These are phyloP conservation scores for Pseudobourletiella spinata DNA, from an alignment of 1,140 invertebrate genomes.

Conservation along the genomic window DNA sequence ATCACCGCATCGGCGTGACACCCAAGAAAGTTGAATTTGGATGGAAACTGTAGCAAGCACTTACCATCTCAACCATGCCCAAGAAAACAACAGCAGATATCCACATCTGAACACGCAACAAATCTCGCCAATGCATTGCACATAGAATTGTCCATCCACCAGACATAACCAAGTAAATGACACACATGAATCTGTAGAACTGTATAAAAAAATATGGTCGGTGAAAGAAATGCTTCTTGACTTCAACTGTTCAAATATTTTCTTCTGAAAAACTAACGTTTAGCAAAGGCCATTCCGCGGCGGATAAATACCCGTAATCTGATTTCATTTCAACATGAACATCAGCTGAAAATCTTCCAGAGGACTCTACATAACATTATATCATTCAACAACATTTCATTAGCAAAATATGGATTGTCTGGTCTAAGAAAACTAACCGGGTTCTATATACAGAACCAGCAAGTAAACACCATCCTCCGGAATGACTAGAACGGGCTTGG, in stretches of 20 bases:
- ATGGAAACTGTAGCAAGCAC: too few relatives aligned
- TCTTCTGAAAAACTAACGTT: too few relatives aligned
- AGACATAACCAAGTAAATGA: slow-evolving; percentile 74
- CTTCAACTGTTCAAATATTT: too few relatives aligned
- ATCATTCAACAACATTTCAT: not conserved
- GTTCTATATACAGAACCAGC: slow-evolving; percentile 41
- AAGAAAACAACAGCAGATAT: slow-evolving; percentile 80
- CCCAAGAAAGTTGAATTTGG: too few relatives aligned
- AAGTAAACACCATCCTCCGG: slow-evolving; percentile 44
- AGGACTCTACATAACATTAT: not conserved
- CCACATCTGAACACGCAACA: slow-evolving; percentile 91
- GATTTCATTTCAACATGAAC: slow-evolving; percentile 57
- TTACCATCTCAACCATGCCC: slow-evolving; percentile 65
- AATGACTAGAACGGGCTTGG: slow-evolving; percentile 13
- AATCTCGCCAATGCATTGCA: slow-evolving; percentile 75
- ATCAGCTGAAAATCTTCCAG: slow-evolving; percentile 42
- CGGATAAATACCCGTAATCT: slow-evolving; percentile 60
- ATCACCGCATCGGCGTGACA: too few relatives aligned
- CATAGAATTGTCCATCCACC: slow-evolving; percentile 74
- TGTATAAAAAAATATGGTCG: slow-evolving; percentile 45
- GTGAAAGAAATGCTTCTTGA: too few relatives aligned
- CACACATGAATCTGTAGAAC: slow-evolving; percentile 88
- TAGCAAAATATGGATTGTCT: not conserved
- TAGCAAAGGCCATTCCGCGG: slow-evolving; percentile 61
- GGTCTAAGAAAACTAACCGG: not conserved